Evolutionary conservation across 2,113 vertebrate species (phyloP).

Genomic region (Carollia perspicillata): DNA sequence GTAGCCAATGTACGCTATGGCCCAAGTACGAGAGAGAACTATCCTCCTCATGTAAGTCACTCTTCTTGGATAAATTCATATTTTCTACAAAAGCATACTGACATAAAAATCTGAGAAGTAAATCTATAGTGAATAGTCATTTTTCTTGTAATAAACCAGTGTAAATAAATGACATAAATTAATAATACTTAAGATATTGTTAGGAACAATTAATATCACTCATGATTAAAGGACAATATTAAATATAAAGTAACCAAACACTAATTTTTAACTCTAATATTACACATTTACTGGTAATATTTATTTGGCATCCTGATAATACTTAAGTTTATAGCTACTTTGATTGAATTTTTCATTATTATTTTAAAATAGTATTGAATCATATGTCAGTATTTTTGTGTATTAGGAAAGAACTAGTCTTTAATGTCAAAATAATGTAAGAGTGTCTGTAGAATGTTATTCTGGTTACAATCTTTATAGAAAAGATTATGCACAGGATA

Average conservation of each 20-base stretch:
- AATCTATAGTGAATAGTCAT: background rate
- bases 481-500: background rate
- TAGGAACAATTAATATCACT: background rate
- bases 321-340: background rate
- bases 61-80: background rate
- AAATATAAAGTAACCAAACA: background rate
- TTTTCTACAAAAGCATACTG: background rate
- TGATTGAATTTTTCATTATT: background rate
- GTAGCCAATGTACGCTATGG: accelerated
- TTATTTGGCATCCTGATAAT: background rate
- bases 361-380: background rate
- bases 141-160: background rate
- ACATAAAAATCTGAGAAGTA: background rate
- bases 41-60: background rate
- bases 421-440: background rate
- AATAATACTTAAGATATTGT: background rate
- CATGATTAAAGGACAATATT: background rate
- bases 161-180: background rate
- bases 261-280: background rate
- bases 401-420: background rate
- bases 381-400: background rate
- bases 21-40: background rate
- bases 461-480: background rate
- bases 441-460: background rate
- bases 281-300: background rate